phyloP scores from a whole-genome alignment of 1,140 invertebrate species.

The Solenopsis fugax region DNA sequence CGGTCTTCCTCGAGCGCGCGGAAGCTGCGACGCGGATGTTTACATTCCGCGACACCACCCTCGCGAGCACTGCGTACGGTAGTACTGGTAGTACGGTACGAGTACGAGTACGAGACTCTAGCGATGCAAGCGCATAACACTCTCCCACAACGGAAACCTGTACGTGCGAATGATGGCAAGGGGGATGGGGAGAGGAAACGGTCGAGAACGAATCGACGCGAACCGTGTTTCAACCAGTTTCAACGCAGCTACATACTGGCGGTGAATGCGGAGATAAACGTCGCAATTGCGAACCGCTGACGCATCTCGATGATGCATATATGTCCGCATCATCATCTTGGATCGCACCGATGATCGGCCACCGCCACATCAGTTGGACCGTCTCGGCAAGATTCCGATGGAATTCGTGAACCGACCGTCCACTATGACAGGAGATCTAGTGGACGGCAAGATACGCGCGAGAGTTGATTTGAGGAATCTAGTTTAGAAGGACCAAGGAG shows the following conservation, averaged over 20 bases:
- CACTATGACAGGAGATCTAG: background rate
- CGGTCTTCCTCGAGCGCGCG: too few relatives aligned
- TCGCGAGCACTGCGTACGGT: background rate
- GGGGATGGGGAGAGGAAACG: background rate
- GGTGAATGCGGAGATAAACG: background rate
- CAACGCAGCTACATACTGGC: too few relatives aligned
- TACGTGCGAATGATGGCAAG: background rate
- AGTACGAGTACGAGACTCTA: background rate
- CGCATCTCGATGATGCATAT: slow-evolving; percentile 17
- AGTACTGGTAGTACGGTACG: background rate
- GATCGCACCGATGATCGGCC: background rate
- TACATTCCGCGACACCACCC: slow-evolving; percentile 23
- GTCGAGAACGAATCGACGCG: background rate
- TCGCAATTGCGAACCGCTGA: slow-evolving; percentile 3
- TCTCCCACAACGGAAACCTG: background rate
- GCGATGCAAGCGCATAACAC: background rate
- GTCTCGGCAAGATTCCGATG: slow-evolving; percentile 5
- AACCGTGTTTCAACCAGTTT: too few relatives aligned
- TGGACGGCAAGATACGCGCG: background rate
- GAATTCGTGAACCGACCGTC: background rate
- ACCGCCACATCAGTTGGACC: background rate
- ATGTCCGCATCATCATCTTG: background rate
- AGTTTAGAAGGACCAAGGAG: background rate
- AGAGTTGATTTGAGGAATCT: background rate
- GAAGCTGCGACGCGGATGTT: background rate